Evolutionary conservation across 2,888 invertebrate species (phyloP), one percentile per base, ranked within the genome.

Genomic region (Lasiommata megera): DNA sequence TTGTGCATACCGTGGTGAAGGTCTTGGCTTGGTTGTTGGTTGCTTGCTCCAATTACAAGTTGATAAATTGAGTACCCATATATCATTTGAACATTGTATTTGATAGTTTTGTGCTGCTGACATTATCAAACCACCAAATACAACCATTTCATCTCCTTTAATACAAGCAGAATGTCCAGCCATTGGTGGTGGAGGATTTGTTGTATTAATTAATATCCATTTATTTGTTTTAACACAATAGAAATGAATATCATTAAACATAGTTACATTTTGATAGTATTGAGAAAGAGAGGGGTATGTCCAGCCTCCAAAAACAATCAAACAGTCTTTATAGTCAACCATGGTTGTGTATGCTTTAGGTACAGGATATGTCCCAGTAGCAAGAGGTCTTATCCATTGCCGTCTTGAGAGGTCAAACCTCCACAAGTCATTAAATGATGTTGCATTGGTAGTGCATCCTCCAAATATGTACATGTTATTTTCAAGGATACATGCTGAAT

Each of bases 401-500:
- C 97, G 92, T 46, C 93, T 94, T 0, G 96, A 95, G 61, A 99
- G 92, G 89, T 99, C 97, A 81, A 99, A 94, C 64, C 94, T 93
- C 99, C 99, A 99, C 31, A 99, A 91, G 88, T 99, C 99, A 89
- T 99, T 99, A 76, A 98, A 98, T 11, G 99, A 97, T 16, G 99
- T 98, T 72, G 96, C 96, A 54, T 96, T 95, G 36, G 96, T 96
- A 9, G 98, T 98, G 71, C 98, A 98, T 6, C 99, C 99, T 31
- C 99, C 99, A 92, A 99, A 98, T 46, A 99, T 94, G 77, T 96
- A 99, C 96, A 99, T 96, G 3, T 94, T 95, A 80, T 96, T 96
- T 62, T 94, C 94, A 74, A 95, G 92, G 44, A 95, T 92, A 74
- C 96, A 96, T 36, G 97, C 96, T 60, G 97, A 95, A 92, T 98